Base-by-base conservation (phyloP, 1,140 invertebrate genomes). In the Oryctes rhinoceros region DNA sequence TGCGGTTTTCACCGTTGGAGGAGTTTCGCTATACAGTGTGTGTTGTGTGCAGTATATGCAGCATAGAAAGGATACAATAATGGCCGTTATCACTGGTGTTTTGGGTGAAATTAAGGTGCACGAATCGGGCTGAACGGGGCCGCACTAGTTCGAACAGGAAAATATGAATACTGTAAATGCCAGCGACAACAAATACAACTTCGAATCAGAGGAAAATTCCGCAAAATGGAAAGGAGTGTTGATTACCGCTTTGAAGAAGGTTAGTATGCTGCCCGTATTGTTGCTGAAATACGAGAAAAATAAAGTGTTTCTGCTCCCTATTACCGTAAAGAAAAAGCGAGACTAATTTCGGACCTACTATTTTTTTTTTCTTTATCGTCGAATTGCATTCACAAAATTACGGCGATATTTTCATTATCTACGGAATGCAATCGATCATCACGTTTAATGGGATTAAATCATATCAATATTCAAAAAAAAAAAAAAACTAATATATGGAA, bases 211-310 rank as follows among this genome's bases (percentile, higher is more conserved):
- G 84, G 96, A 97, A 87, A 97, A 97, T 89, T 91, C 91, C 82
- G 91, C 91, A 82, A 96, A 96, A 91, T 98, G 96, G 96, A 95
- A 94, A 87, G 94, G 95, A 83, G 90, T 97, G 53, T 95, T 97
- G 89, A 92, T 95, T 85, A 92, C 92, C 85, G 93, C 94, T 59
- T 88, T 95, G 83, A 91, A 92, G 84, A 95, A 94, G 92, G 93
- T 94, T 88, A 86, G 84, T 84, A 49, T 59, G 9, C 39, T 44
- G 9, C 39, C 9, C 65, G 13, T 59, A 44, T 44, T 44, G 39
- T 44, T 0, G 0, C 39, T 18, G 4, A 59, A 59, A 59, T 18
- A n/a, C 53, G 3, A 59, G 18, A 3, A 59, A 18, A 59, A 59
- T 78, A 2, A 30, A 15, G 15, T 9, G n/a, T 24, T 75, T 75